A percentile compares a stretch with the other conserved stretches of the same genome.
Evolutionary conservation across 2,797 vertebrate genomes (phyloP).

Genomic region (Peromyscus melanophrys): DNA sequence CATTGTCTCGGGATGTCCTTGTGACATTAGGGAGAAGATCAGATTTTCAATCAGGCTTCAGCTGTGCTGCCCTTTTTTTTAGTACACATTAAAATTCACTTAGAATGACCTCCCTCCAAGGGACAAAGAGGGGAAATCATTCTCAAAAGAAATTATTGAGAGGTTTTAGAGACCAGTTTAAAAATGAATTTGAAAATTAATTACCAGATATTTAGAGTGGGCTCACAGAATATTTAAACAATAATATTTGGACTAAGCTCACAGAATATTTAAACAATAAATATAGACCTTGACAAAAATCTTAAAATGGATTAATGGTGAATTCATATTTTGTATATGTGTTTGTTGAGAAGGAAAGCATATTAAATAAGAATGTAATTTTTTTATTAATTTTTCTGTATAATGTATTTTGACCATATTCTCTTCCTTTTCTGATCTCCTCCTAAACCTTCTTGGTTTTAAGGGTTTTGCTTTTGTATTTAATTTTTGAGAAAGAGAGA

Average conservation of each 20-base stretch:
- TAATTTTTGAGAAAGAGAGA: neutral
- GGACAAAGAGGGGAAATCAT: constrained; percentile 44
- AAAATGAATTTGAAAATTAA: constrained; percentile 62
- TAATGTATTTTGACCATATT: neutral
- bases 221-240: neutral
- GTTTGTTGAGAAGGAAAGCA: constrained; percentile 32
- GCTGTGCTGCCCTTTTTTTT: constrained; percentile 46
- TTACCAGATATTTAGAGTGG: neutral
- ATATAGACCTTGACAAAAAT: neutral
- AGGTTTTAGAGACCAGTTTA: neutral
- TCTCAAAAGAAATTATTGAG: constrained; percentile 49
- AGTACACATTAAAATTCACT: constrained; percentile 77
- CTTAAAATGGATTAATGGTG: neutral
- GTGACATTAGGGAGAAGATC: constrained; percentile 74
- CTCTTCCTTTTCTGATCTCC: neutral
- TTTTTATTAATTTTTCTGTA: neutral
- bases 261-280: constrained; percentile 27
- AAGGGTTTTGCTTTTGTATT: neutral
- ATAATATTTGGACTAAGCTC: neutral
- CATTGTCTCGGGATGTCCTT: constrained; percentile 76
- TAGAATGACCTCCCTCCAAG: constrained; percentile 68
- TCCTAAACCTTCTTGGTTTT: neutral
- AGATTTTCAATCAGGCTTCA: constrained; percentile 80
- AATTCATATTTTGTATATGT: neutral
- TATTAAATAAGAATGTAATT: neutral